Conservation (phyloP, 2,888 invertebrate species). For the Pharmacophagus antenor region DNA sequence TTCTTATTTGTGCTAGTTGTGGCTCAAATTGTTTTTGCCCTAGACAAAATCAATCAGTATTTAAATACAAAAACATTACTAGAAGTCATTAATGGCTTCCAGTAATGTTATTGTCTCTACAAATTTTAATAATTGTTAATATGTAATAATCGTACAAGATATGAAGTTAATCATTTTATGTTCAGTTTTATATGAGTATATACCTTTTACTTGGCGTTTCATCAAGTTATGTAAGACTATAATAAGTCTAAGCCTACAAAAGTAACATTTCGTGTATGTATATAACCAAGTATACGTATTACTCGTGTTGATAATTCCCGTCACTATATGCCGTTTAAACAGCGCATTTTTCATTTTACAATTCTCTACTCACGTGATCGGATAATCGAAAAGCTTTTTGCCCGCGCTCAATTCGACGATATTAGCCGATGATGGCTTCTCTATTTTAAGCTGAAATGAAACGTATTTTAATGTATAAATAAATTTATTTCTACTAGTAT, state of each 20-base stretch:
- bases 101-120: no score
- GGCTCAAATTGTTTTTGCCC: no score
- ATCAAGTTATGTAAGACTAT: neutral
- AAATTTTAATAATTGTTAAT: no score
- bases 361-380: conserved; percentile 8
- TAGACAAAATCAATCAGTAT: no score
- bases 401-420: neutral
- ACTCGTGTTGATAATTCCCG: conserved; percentile 20
- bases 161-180: no score
- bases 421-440: neutral
- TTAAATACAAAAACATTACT: no score
- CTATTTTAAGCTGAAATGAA: neutral
- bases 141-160: no score
- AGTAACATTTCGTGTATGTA: neutral
- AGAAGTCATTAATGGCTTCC: no score
- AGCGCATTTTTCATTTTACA: conserved; percentile 14
- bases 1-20: no score
- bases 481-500: no score
- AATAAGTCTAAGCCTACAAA: neutral
- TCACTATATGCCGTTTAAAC: conserved; percentile 12
- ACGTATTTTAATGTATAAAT: no score
- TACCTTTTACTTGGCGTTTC: neutral
- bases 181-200: no score
- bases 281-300: neutral
- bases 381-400: conserved; percentile 10